Base-by-base conservation (phyloP, 2,113 vertebrate species). In the Cephalopholis sonnerati region DNA sequence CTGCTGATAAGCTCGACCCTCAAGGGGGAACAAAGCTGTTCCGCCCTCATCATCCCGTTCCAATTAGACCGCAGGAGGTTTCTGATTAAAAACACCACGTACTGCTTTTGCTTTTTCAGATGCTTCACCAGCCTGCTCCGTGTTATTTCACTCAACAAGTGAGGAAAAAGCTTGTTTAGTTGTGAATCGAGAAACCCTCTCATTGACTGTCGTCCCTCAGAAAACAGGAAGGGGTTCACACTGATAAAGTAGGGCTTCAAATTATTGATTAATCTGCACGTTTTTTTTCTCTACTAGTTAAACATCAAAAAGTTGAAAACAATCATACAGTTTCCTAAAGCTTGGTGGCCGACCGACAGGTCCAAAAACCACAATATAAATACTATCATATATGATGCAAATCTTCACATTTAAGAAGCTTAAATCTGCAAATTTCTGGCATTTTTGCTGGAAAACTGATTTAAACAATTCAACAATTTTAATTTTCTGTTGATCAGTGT, bases 71-170 rank as follows among this genome's bases (percentile, higher is more conserved):
- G 22, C 82, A 68, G 86, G 36, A 54, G 50, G 18, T 48, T 64
- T 50, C 62, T 71, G 67, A 70, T 86, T 70, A 68, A 81, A 87
- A 61, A 57, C 66, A 62, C 57, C 69, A 50, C 46, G 69, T 24
- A 62, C 27, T 2, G 29, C 25, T 58, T 63, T 69, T 79, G 62
- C 54, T 39, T 16, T 55, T 20, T 7, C 15, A 17, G 17, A n/a
- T n/a, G 1, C 20, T 20, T 57, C 20, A 44, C 59, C 59, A 12
- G 41, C 11, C 5, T 2, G 22, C 39, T 68, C 7, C 7, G 50
- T 41, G 48, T 16, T 53, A 11, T 4, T 53, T 29, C 15, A 44
- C 67, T 59, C 25, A 8, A 65, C 32, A 2, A 22, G 32, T 20
- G 25, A 39, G 61, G 20, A 25, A 66, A 25, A 74, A 46, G 20